A percentile compares a stretch with the other conserved stretches of the same genome.
Conservation (phyloP, 2,797 vertebrate genomes). For the Ammospiza maritima region DNA sequence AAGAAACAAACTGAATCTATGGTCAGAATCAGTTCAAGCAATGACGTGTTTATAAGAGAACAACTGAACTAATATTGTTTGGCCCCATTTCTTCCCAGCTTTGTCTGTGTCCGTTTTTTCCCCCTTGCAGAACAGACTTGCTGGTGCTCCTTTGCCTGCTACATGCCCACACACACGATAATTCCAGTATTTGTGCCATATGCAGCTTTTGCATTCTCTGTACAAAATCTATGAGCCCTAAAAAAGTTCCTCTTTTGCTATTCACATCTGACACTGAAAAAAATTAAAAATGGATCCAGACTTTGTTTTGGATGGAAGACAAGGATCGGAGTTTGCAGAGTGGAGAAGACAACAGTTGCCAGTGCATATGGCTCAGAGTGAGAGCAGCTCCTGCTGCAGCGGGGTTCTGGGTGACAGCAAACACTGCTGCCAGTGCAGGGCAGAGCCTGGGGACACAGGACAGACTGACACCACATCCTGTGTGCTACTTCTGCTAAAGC, state of each 20-base stretch:
- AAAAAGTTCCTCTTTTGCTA: background rate
- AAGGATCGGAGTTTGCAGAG: background rate
- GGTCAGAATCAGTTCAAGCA: background rate
- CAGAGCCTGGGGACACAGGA: background rate
- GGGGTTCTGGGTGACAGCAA: background rate
- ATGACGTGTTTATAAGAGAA: background rate
- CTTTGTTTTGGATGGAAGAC: background rate
- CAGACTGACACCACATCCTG: background rate
- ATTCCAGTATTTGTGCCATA: background rate
- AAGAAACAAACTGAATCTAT: background rate
- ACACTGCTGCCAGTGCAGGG: background rate
- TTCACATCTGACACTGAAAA: background rate
- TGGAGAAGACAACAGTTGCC: background rate
- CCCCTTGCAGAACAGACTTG: background rate
- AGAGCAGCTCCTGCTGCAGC: accelerated
- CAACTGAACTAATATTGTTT: background rate
- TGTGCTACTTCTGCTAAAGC: background rate
- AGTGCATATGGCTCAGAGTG: background rate
- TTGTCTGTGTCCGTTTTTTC: accelerated
- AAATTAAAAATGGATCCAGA: background rate
- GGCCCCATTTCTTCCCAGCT: background rate
- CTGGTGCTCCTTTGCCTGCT: background rate
- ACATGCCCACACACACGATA: background rate
- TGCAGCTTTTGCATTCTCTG: background rate
- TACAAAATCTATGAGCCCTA: background rate